phyloP scores from a whole-genome alignment of 2,797 vertebrate species.

The Poeciliopsis paucimaculata region DNA sequence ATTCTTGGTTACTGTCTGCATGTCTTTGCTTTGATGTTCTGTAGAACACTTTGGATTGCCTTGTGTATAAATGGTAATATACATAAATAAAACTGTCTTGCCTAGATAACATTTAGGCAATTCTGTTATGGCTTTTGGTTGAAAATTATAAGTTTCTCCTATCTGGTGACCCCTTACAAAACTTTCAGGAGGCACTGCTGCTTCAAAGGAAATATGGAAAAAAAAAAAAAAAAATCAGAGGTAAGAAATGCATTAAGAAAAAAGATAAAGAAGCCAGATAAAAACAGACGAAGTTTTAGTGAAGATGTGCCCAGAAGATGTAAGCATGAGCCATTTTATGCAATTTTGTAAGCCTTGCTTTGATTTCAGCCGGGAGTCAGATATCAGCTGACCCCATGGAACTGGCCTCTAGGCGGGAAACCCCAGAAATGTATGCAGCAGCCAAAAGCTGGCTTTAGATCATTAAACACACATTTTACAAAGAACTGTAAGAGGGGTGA shows the following conservation, averaged over 20 bases:
- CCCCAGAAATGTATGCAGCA: constrained; percentile 39
- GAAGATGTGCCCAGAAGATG: constrained; percentile 44
- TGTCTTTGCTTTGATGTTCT: neutral
- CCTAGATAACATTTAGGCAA: neutral
- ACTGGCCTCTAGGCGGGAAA: constrained; percentile 42
- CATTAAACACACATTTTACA: constrained; percentile 71
- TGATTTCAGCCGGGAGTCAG: constrained; percentile 47
- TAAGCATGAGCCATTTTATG: constrained; percentile 34
- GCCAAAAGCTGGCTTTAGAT: constrained; percentile 59
- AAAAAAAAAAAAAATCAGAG: neutral
- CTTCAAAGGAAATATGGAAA: neutral
- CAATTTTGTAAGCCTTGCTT: constrained; percentile 41
- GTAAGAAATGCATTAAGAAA: neutral
- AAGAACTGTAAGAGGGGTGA: constrained; percentile 52
- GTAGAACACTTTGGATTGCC: neutral
- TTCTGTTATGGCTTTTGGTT: neutral
- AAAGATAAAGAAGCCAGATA: constrained; percentile 20
- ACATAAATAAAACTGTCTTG: neutral
- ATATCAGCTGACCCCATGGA: constrained; percentile 41
- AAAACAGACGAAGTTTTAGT: constrained; percentile 37
- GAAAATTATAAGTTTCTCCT: neutral
- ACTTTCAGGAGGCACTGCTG: neutral
- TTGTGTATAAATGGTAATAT: neutral
- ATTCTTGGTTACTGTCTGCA: neutral
- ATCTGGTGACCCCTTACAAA: neutral